Percentiles rank a stretch among this genome's conserved stretches.
Evolutionary conservation across 2,113 vertebrate species (phyloP).

Genomic region (Sterrhoptilus dennistouni): DNA sequence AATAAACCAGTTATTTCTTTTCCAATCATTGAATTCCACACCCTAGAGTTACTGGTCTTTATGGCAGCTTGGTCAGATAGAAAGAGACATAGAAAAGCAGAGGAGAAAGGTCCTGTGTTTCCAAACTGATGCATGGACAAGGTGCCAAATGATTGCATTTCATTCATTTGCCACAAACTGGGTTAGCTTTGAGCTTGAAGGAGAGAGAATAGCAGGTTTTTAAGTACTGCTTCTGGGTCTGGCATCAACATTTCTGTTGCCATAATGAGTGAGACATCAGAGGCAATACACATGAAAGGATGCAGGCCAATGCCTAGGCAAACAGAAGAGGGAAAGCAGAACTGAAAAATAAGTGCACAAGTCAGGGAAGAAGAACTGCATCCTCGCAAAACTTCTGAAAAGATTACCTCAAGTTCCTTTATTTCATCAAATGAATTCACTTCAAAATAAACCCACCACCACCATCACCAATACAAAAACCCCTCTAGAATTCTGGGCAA

Average conservation of each 20-base stretch:
- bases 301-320: slow-evolving; percentile 23
- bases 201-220: slow-evolving; percentile 47
- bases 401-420: not conserved
- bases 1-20: not conserved
- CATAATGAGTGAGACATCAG: slow-evolving; percentile 54
- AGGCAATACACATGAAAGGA: slow-evolving; percentile 27
- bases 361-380: not conserved
- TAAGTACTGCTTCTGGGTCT: slow-evolving; percentile 56
- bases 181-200: slow-evolving; percentile 50
- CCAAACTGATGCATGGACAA: not conserved
- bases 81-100: not conserved
- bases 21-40: not conserved
- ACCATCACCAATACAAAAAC: not conserved
- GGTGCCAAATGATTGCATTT: slow-evolving; percentile 23
- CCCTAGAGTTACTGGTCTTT: not conserved
- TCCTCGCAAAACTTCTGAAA: not conserved
- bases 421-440: not conserved
- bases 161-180: slow-evolving; percentile 43
- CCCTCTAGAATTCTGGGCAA: not conserved
- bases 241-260: slow-evolving; percentile 21
- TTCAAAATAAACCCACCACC: not conserved
- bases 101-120: not conserved
- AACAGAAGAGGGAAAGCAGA: not conserved
- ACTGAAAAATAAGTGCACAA: not conserved
- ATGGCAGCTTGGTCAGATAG: not conserved